phyloP scores from a whole-genome alignment of 1,140 invertebrate species.

The Drosophila azteca region DNA sequence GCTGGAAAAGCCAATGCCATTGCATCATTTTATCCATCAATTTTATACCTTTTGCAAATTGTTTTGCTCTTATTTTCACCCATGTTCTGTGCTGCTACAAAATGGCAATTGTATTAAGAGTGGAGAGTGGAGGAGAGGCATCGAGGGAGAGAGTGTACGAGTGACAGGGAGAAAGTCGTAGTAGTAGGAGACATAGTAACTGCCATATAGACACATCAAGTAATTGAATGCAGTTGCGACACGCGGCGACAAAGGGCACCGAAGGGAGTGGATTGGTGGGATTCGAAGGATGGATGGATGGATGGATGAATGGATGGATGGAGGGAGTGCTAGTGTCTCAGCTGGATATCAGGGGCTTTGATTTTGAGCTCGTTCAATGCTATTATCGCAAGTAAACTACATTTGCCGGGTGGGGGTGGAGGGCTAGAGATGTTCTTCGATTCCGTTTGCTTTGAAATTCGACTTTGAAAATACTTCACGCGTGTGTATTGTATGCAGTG shows the following conservation, averaged over 20 bases:
- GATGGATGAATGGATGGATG: slow-evolving; percentile 1
- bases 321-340: slow-evolving; percentile 21
- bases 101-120: slow-evolving; percentile 72
- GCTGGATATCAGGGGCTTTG: slow-evolving; percentile 50
- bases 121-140: slow-evolving; percentile 5
- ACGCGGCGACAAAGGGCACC: slow-evolving; percentile 36
- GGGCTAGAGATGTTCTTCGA: not conserved
- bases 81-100: slow-evolving; percentile 39
- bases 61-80: slow-evolving; percentile 13
- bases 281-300: not conserved
- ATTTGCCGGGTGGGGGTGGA: slow-evolving; percentile 16
- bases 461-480: not conserved
- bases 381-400: slow-evolving; percentile 74
- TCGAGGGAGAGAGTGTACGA: not conserved
- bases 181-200: slow-evolving; percentile 56
- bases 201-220: slow-evolving; percentile 73
- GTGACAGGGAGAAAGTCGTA: slow-evolving; percentile 16
- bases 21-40: slow-evolving; percentile 72
- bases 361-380: slow-evolving; percentile 66
- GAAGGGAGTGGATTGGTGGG: not conserved
- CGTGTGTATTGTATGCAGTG: too few relatives aligned
- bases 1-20: slow-evolving; percentile 46
- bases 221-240: slow-evolving; percentile 74
- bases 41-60: slow-evolving; percentile 71
- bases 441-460: slow-evolving; percentile 1